These are phyloP conservation scores for Oedothorax gibbosus DNA, from an alignment of 1,140 invertebrate genomes.

Conservation along the genomic window DNA sequence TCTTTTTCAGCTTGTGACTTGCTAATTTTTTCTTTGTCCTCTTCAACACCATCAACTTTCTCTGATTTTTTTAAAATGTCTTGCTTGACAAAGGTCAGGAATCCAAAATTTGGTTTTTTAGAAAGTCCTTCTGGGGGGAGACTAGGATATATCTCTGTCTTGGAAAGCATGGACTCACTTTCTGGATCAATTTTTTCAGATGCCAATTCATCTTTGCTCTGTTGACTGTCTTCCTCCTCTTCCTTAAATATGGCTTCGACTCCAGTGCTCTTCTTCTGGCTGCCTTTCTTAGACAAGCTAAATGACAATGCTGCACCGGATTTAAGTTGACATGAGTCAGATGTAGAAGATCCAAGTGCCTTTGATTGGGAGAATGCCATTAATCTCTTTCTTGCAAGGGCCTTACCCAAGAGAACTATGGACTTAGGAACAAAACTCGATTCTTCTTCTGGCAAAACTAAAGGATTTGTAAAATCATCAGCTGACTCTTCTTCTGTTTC, in stretches of 20 bases:
- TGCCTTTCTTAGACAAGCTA: slow-evolving; percentile 61
- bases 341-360: background rate
- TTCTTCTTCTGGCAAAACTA: slow-evolving; percentile 4
- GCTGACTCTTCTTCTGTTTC: background rate
- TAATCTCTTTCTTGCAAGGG: slow-evolving; percentile 60
- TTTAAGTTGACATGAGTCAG: background rate
- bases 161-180: background rate
- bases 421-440: slow-evolving; percentile 43
- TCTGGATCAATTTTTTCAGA: slow-evolving; percentile 3
- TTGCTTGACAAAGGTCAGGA: slow-evolving; percentile 55
- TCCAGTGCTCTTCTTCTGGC: slow-evolving; percentile 40
- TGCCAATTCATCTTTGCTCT: slow-evolving; percentile 2
- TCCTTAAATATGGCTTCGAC: slow-evolving; percentile 50
- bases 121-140: slow-evolving; percentile 45
- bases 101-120: slow-evolving; percentile 60
- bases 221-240: slow-evolving; percentile 48
- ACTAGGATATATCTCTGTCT: slow-evolving; percentile 39
- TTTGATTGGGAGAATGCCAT: slow-evolving; percentile 58
- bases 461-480: background rate
- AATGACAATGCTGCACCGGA: slow-evolving; percentile 55
- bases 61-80: slow-evolving; percentile 40
- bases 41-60: slow-evolving; percentile 3
- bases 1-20: background rate
- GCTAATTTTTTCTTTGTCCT: background rate
- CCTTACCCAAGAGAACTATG: slow-evolving; percentile 60